Percentiles rank a stretch among this genome's conserved stretches.
These are phyloP conservation scores for Papilio polyxenes DNA, from an alignment of 1,140 invertebrate species.

Conservation along the genomic window DNA sequence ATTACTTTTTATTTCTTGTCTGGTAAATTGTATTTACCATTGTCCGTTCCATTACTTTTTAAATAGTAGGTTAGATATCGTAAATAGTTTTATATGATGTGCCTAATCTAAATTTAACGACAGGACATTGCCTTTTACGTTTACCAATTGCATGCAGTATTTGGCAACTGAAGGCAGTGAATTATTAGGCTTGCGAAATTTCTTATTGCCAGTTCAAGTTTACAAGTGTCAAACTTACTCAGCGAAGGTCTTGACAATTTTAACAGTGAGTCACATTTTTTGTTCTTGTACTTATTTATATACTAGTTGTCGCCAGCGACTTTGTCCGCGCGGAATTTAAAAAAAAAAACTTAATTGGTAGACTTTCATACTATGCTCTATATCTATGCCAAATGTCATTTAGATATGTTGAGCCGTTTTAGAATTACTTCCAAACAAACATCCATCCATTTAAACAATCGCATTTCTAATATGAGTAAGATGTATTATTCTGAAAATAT, in stretches of 20 bases:
- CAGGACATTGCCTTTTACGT: slow-evolving; percentile 1
- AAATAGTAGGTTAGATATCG: not conserved
- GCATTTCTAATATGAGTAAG: too few relatives aligned
- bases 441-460: too few relatives aligned
- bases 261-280: slow-evolving; percentile 20
- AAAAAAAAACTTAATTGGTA: too few relatives aligned
- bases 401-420: too few relatives aligned
- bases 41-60: not conserved
- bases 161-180: slow-evolving; percentile 8
- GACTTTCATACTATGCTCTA: too few relatives aligned
- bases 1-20: too few relatives aligned
- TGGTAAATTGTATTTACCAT: not conserved
- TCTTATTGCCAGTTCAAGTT: slow-evolving; percentile 26
- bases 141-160: not conserved
- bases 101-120: slow-evolving; percentile 1
- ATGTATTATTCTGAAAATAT: too few relatives aligned
- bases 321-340: too few relatives aligned
- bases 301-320: too few relatives aligned
- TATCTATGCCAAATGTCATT: too few relatives aligned
- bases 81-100: not conserved
- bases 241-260: slow-evolving; percentile 25
- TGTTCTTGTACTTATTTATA: not conserved
- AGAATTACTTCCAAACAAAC: too few relatives aligned
- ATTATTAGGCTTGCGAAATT: slow-evolving; percentile 21
- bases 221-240: slow-evolving; percentile 20